Conservation (phyloP, 2,888 invertebrate species). For the Sinohyriopsis cumingii region DNA sequence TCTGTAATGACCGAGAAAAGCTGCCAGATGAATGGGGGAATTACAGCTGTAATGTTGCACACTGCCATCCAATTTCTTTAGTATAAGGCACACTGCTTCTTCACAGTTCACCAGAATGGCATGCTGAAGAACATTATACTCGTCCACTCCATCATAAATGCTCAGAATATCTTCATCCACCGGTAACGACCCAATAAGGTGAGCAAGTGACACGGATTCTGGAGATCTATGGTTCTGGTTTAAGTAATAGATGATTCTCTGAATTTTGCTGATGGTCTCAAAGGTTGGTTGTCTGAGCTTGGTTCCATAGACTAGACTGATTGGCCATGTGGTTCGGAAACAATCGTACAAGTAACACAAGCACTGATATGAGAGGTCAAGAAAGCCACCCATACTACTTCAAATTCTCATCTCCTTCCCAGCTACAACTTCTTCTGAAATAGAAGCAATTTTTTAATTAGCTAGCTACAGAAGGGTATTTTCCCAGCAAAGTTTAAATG, state of each 20-base stretch:
- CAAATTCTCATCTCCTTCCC: too few species aligned
- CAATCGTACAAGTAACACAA: constrained; percentile 46
- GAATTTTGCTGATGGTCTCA: constrained; percentile 37
- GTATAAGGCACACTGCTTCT: constrained; percentile 76
- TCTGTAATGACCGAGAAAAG: constrained; percentile 81
- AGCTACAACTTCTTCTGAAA: too few species aligned
- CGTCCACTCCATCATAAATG: constrained; percentile 77
- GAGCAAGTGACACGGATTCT: constrained; percentile 15
- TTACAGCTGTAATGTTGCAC: constrained; percentile 82
- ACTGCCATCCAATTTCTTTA: constrained; percentile 77
- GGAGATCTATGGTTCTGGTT: constrained; percentile 15
- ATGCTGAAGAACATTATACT: constrained; percentile 82
- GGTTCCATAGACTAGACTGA: constrained; percentile 40
- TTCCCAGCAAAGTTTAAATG: too few species aligned
- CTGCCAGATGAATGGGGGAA: constrained; percentile 83
- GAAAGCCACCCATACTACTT: constrained; percentile 26
- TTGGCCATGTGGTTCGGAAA: constrained; percentile 47
- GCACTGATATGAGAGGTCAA: constrained; percentile 43
- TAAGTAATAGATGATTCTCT: constrained; percentile 31
- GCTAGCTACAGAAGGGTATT: too few species aligned
- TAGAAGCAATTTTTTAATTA: too few species aligned
- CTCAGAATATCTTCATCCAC: constrained; percentile 50
- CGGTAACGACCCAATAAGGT: constrained; percentile 39
- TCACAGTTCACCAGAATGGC: constrained; percentile 82
- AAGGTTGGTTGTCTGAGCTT: constrained; percentile 27